These are phyloP conservation scores for Amiota communis DNA, from an alignment of 2,888 invertebrate species.

Conservation along the genomic window DNA sequence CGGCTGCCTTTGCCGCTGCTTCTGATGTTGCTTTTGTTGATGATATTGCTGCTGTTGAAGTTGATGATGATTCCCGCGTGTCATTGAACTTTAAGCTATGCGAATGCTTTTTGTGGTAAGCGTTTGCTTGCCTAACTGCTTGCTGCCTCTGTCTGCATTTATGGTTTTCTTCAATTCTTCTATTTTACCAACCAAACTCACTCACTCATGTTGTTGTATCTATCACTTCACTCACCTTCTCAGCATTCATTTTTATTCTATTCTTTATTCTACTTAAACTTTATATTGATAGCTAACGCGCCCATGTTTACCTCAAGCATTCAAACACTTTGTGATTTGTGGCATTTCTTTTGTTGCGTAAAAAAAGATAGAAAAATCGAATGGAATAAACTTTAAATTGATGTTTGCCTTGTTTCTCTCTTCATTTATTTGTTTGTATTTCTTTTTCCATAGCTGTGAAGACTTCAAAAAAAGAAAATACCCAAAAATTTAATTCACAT, in stretches of 20 bases:
- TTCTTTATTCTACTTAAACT: not conserved
- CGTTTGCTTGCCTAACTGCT: too few relatives aligned
- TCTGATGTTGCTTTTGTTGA: slow-evolving; percentile 15
- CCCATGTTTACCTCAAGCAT: slow-evolving; percentile 15
- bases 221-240: not conserved
- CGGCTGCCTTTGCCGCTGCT: slow-evolving; percentile 14
- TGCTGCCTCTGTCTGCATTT: not conserved
- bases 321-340: not conserved
- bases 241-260: not conserved
- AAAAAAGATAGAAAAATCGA: too few relatives aligned
- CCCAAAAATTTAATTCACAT: too few relatives aligned
- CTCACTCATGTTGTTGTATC: too few relatives aligned
- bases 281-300: not conserved
- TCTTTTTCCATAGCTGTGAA: not conserved
- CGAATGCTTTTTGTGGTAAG: slow-evolving; percentile 21
- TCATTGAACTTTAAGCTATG: slow-evolving; percentile 63
- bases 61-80: slow-evolving; percentile 29
- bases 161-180: slow-evolving; percentile 15
- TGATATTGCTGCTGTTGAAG: slow-evolving; percentile 16
- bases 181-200: not conserved
- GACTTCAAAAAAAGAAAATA: too few relatives aligned
- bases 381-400: slow-evolving; percentile 52
- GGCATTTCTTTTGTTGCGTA: too few relatives aligned
- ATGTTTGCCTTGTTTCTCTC: slow-evolving; percentile 35
- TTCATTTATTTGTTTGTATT: not conserved